Evolutionary conservation across 1,140 invertebrate genomes (phyloP), one percentile per base, ranked within the genome.

Genomic region (Ips nitidus): DNA sequence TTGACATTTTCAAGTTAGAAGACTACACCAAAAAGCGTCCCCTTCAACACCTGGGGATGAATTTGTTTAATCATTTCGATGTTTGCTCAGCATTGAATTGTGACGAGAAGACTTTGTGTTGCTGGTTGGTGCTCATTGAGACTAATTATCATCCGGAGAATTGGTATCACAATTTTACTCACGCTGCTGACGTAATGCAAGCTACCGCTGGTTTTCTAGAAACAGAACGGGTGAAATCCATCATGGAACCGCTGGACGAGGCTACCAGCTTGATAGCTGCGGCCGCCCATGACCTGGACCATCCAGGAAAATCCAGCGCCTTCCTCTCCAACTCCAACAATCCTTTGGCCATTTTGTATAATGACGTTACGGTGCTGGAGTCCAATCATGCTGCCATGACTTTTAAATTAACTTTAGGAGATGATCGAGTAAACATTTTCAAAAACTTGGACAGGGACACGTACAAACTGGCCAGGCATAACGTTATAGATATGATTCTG

Each of bases 81-180:
- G 90, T 92, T 1, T 90, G 90, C 69, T 84, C 88, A 43, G 89
- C 89, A 1, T 81, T 98, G 7, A 89, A 90, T 71, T 92, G 93
- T 74, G 93, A 94, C 74, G 94, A 97, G 78, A 88, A 86, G 55
- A 90, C 89, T 0, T 80, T 97, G 53, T 87, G 91, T 63, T 94
- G 94, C 80, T 98, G 95, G 95, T 80, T 98, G 50, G 90, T 89
- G 0, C 84, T 97, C 8, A 90, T 98, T 6, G 97, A 98, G 80
- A 88, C 92, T 3, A 94, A 97, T 81, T 98, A 99, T 82, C 93
- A 93, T 78, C 78, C 86, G 5, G 84, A 86, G 56, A 98, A 98
- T 82, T 89, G 92, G 50, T 98, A 98, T 83, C 97, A 99, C 79
- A 98, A 98, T 82, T 96, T 95, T 0, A 95, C 95, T 1, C 97